Conservation (phyloP, 2,113 vertebrate species). For the Rhabdomys dilectus region DNA sequence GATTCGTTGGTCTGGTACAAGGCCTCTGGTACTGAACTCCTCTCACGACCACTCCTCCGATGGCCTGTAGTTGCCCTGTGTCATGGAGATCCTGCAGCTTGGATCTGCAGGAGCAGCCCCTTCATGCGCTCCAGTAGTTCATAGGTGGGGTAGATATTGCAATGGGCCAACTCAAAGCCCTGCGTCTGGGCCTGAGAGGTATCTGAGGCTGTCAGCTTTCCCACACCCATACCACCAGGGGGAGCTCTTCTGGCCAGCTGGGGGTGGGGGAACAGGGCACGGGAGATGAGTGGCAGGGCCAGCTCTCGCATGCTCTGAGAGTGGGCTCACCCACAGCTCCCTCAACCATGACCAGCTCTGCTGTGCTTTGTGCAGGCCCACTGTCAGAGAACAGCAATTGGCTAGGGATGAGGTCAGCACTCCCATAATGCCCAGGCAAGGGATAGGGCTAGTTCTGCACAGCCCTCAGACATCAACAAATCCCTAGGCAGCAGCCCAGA, state of each 20-base stretch:
- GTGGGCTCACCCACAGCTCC: neutral
- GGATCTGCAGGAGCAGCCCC: neutral
- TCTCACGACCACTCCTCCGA: neutral
- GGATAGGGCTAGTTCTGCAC: neutral
- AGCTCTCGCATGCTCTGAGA: neutral
- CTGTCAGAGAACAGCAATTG: neutral
- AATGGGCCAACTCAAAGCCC: neutral
- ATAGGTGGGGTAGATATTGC: neutral
- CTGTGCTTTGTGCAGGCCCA: neutral
- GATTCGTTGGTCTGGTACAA: neutral
- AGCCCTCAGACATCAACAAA: neutral
- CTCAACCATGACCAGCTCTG: neutral
- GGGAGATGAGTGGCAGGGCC: neutral
- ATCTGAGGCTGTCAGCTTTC: neutral
- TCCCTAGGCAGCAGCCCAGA: neutral
- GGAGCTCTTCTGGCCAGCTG: neutral
- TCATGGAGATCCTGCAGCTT: neutral
- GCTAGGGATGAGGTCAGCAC: neutral
- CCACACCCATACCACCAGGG: neutral
- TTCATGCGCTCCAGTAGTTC: neutral
- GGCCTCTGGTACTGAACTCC: too few relatives aligned
- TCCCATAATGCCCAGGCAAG: neutral
- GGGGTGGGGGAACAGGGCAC: neutral
- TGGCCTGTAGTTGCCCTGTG: neutral
- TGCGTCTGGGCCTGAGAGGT: neutral